A percentile compares a stretch with the other conserved stretches of the same genome.
These are phyloP conservation scores for Chauna torquata DNA, from an alignment of 2,113 vertebrate species.

Conservation along the genomic window DNA sequence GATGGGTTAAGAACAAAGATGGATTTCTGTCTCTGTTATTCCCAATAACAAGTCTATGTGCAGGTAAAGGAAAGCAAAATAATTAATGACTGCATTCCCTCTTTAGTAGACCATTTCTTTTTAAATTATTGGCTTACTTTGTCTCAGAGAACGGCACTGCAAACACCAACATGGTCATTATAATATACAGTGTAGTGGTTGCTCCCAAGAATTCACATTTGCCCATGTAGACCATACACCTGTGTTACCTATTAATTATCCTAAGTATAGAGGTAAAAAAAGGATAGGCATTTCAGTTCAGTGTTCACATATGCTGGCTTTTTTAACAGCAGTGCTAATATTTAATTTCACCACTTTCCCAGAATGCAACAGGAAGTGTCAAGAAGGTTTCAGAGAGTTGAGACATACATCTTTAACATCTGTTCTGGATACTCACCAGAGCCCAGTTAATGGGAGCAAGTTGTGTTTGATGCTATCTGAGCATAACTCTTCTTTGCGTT, in stretches of 20 bases:
- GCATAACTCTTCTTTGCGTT: constrained; percentile 18
- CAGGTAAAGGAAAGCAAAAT: background rate
- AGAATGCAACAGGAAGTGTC: background rate
- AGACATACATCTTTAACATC: background rate
- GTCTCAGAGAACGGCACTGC: background rate
- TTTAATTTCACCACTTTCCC: background rate
- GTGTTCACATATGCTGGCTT: background rate
- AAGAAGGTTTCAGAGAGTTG: background rate
- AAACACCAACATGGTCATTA: background rate
- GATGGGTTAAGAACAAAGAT: background rate
- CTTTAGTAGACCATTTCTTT: background rate
- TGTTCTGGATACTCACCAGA: background rate
- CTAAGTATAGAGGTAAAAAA: background rate
- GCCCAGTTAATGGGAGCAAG: background rate
- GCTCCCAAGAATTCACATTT: background rate
- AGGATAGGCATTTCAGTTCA: background rate
- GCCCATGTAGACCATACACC: background rate
- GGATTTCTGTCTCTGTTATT: background rate
- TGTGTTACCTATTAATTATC: background rate
- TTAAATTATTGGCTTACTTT: background rate
- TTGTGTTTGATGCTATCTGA: background rate
- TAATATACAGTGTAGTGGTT: background rate
- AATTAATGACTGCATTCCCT: rapidly evolving
- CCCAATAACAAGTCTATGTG: background rate
- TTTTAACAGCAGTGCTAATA: background rate